Percentiles rank a stretch among this genome's conserved stretches.
phyloP scores from a whole-genome alignment of 1,140 invertebrate genomes.

The Fragariocoptes setiger region DNA sequence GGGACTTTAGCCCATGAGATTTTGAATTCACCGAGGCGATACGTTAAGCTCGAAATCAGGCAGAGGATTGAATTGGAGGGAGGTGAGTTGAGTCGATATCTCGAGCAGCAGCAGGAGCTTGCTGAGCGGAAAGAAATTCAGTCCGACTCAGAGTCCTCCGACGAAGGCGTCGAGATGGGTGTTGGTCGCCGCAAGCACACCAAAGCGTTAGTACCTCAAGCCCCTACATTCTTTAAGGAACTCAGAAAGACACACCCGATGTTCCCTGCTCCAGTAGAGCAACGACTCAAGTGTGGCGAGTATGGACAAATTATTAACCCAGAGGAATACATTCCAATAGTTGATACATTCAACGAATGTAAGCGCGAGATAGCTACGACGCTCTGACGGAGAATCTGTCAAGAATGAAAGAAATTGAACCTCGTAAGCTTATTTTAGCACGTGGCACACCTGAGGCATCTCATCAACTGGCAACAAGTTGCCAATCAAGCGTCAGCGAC shows the following conservation, averaged over 20 bases:
- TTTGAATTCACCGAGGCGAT: constrained; percentile 30
- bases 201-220: constrained; percentile 14
- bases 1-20: constrained; percentile 49
- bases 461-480: constrained; percentile 26
- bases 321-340: constrained; percentile 55
- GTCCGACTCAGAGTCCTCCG: not conserved
- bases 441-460: constrained; percentile 29
- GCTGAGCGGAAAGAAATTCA: constrained; percentile 3
- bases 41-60: constrained; percentile 12
- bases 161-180: constrained; percentile 1
- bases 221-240: constrained; percentile 37
- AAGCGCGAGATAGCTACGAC: constrained; percentile 19
- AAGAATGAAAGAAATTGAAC: constrained; percentile 58
- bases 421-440: constrained; percentile 45
- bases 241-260: constrained; percentile 77
- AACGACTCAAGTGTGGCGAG: constrained; percentile 57
- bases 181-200: not conserved
- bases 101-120: constrained; percentile 22
- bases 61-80: constrained; percentile 44
- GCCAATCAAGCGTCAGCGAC: constrained; percentile 23
- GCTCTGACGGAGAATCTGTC: constrained; percentile 85
- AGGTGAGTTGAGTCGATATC: constrained; percentile 57
- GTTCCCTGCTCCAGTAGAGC: constrained; percentile 72
- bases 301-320: constrained; percentile 72
- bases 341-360: constrained; percentile 24